These are phyloP conservation scores for Vanessa tameamea DNA, from an alignment of 1,140 invertebrate genomes.

Conservation along the genomic window DNA sequence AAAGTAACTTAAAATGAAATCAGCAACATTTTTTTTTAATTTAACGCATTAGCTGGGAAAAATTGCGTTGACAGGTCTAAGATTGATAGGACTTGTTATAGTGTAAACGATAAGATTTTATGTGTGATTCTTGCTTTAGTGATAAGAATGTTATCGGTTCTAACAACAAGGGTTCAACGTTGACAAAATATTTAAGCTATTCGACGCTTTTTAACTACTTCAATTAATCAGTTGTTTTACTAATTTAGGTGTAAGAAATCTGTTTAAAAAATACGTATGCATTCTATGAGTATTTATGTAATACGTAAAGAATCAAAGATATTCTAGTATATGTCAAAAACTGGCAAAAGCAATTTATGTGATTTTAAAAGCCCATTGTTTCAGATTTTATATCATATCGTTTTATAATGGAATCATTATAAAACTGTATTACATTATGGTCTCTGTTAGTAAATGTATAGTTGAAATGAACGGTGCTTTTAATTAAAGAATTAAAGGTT, in stretches of 20 bases:
- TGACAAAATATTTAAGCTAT: neutral
- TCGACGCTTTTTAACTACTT: neutral
- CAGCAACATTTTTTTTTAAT: neutral
- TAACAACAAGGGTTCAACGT: constrained; percentile 1
- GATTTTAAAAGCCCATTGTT: too few species aligned
- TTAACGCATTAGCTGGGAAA: constrained; percentile 2
- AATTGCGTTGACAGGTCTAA: constrained; percentile 36
- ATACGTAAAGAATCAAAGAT: too few species aligned
- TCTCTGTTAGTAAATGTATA: too few species aligned
- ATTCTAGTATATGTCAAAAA: too few species aligned
- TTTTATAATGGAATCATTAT: too few species aligned
- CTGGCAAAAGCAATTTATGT: too few species aligned
- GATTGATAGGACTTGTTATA: constrained; percentile 44
- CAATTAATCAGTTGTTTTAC: neutral
- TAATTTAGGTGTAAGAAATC: neutral
- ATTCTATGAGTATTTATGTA: too few species aligned
- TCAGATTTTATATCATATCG: too few species aligned
- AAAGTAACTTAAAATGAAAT: neutral
- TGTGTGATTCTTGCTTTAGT: constrained; percentile 47
- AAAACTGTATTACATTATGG: too few species aligned
- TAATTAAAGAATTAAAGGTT: too few species aligned
- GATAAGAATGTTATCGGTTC: constrained; percentile 43
- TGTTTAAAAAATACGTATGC: too few species aligned
- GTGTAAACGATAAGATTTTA: constrained; percentile 45
- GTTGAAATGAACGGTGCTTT: too few species aligned